Evolutionary conservation across 2,113 vertebrate genomes (phyloP).

Genomic region (Hyla sarda): DNA sequence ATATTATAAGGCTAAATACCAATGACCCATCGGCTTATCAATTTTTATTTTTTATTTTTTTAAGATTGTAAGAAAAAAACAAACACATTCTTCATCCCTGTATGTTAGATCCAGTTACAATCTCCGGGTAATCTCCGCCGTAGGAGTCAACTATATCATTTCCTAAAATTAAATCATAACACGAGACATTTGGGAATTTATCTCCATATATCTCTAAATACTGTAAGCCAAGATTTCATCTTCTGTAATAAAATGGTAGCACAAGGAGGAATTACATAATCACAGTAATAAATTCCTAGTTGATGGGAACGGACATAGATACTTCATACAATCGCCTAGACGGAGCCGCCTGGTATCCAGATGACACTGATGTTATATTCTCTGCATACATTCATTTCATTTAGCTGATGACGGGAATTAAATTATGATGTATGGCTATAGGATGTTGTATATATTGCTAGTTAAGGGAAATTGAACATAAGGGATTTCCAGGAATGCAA

Average conservation of each 20-base stretch:
- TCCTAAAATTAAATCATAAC: conserved; percentile 24
- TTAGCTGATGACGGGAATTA: background rate
- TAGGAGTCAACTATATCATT: conserved; percentile 18
- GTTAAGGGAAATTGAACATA: background rate
- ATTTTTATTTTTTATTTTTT: background rate
- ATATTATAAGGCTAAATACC: background rate
- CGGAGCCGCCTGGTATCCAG: background rate
- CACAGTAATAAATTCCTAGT: conserved; percentile 37
- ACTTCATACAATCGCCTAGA: conserved; percentile 13
- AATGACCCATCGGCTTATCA: background rate
- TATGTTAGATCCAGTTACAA: background rate
- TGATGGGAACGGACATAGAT: conserved; percentile 31
- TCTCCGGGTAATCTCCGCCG: conserved; percentile 23
- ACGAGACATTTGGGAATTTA: conserved; percentile 30
- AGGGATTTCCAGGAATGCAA: background rate
- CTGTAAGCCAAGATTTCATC: conserved; percentile 47
- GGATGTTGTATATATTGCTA: background rate
- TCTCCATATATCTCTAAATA: conserved; percentile 43
- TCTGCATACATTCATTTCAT: background rate
- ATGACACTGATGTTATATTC: background rate
- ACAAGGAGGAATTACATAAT: conserved; percentile 44
- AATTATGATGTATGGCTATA: background rate
- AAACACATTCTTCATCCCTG: background rate
- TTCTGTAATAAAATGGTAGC: conserved; percentile 39
- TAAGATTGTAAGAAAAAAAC: background rate